A percentile compares a stretch with the other conserved stretches of the same genome.
Evolutionary conservation across 2,888 invertebrate species (phyloP).

Genomic region (Leptarthrus brevirostris): DNA sequence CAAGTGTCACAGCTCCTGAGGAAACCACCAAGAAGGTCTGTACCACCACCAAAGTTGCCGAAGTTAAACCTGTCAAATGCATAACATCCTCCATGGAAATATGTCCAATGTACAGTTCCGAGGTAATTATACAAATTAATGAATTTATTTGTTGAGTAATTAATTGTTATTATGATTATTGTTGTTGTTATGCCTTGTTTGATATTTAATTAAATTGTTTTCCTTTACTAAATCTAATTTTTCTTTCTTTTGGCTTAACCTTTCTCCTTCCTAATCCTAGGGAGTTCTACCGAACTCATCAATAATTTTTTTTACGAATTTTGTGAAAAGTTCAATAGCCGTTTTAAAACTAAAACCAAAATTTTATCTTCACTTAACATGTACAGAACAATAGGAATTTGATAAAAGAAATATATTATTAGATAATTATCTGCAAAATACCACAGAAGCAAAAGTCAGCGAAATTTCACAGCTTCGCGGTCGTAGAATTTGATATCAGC

Average conservation of each 20-base stretch:
- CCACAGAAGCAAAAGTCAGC: too few relatives aligned
- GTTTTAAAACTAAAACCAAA: too few relatives aligned
- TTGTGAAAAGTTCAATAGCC: too few relatives aligned
- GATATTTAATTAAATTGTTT: slow-evolving; percentile 36
- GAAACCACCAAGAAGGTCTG: slow-evolving; percentile 52
- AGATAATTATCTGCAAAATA: too few relatives aligned
- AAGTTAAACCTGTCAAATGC: slow-evolving; percentile 63
- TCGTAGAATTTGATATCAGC: too few relatives aligned
- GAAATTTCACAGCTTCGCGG: too few relatives aligned
- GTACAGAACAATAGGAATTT: too few relatives aligned
- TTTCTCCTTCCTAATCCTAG: too few relatives aligned
- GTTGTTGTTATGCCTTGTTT: slow-evolving; percentile 9
- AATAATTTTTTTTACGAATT: too few relatives aligned
- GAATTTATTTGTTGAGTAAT: not conserved
- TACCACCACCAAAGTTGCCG: slow-evolving; percentile 59
- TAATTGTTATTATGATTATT: not conserved
- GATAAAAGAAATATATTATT: too few relatives aligned
- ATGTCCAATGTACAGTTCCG: slow-evolving; percentile 66
- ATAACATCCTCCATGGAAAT: slow-evolving; percentile 65
- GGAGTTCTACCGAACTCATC: too few relatives aligned
- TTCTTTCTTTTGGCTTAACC: slow-evolving; percentile 37
- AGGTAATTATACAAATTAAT: slow-evolving; percentile 66
- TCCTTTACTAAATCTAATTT: slow-evolving; percentile 28
- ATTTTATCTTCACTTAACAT: too few relatives aligned
- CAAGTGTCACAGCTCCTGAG: slow-evolving; percentile 18